Evolutionary conservation across 2,888 invertebrate genomes (phyloP), one percentile per base, ranked within the genome.

Genomic region (Carpatolechia fugitivella): DNA sequence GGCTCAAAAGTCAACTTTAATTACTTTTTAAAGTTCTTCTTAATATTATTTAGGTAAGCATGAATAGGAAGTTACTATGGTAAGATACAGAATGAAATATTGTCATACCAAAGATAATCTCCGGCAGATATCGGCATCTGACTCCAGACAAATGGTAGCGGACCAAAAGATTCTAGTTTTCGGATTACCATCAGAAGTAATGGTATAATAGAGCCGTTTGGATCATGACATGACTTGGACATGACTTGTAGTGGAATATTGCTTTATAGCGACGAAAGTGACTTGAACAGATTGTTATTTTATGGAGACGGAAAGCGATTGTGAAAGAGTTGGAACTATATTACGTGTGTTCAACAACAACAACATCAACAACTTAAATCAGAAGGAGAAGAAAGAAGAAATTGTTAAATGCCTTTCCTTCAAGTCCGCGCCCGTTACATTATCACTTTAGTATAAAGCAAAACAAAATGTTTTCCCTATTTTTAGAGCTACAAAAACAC

Each of bases 61-160:
- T 4, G 24, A 3, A 35, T 35, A 35, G 16, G 38, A 16, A 14
- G 6, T n/a, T 33, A 11, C 33, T 14, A 36, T 36, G 14, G 8
- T 6, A n/a, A 38, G 14, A 38, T 6, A 13, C 16, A 16, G 35
- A 5, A 13, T 38, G 13, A 38, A 38, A 16, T 38, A 38, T 38
- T 38, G 13, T 38, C 35, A 3, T 13, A 8, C n/a, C 41, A 20
- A 20, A 11, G 20, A 20, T 20, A 20, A 24, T 13, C 8, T n/a
- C 20, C 3, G 3, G 20, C 10, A 24, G 4, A 14, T 10, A 16
- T 31, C 31, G 30, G 8, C 16, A 24, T 24, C 24, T 20, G 46
- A 46, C 46, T 47, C 11, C 8, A 16, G 78, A 85, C 83, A 83
- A 85, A 85, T 84, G 82, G 80, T 81, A 80, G 71, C 60, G 50